These are phyloP conservation scores for Orius insidiosus DNA, from an alignment of 1,140 invertebrate genomes.

Conservation along the genomic window DNA sequence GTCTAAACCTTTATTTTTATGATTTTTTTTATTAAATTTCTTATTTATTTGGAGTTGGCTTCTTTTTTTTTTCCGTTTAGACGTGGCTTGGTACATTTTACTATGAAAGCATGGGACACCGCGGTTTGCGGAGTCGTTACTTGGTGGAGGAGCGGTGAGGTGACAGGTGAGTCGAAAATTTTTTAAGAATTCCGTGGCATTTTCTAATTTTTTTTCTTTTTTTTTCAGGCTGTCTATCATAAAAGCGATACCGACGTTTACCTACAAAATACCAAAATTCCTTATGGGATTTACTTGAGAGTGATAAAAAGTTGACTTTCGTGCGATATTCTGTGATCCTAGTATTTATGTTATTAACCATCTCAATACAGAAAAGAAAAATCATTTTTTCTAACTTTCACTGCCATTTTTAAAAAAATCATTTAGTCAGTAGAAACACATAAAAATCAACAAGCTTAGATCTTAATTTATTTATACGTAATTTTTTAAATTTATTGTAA, in stretches of 20 bases:
- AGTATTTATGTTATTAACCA: neutral
- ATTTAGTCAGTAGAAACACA: neutral
- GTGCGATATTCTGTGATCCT: neutral
- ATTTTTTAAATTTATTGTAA: neutral
- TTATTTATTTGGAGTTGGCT: constrained; percentile 7
- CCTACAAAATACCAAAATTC: constrained; percentile 59
- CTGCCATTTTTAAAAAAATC: neutral
- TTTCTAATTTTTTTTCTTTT: constrained; percentile 3
- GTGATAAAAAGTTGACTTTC: neutral
- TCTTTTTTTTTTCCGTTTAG: constrained; percentile 15
- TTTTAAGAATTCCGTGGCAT: neutral
- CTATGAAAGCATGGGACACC: constrained; percentile 9
- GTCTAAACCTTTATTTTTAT: no score
- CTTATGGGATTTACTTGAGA: constrained; percentile 46
- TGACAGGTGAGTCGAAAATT: constrained; percentile 11
- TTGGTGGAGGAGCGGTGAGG: constrained; percentile 12
- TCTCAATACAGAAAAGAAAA: neutral
- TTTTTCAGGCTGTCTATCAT: constrained; percentile 49
- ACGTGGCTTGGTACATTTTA: constrained; percentile 14
- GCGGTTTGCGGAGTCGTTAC: constrained; percentile 11
- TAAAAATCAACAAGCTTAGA: neutral
- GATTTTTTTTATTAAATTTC: neutral
- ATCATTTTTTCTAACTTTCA: neutral
- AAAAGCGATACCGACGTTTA: constrained; percentile 57
- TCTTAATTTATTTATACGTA: neutral